Conservation (phyloP, 2,797 vertebrate species). For the Coregonus ussuriensis region DNA sequence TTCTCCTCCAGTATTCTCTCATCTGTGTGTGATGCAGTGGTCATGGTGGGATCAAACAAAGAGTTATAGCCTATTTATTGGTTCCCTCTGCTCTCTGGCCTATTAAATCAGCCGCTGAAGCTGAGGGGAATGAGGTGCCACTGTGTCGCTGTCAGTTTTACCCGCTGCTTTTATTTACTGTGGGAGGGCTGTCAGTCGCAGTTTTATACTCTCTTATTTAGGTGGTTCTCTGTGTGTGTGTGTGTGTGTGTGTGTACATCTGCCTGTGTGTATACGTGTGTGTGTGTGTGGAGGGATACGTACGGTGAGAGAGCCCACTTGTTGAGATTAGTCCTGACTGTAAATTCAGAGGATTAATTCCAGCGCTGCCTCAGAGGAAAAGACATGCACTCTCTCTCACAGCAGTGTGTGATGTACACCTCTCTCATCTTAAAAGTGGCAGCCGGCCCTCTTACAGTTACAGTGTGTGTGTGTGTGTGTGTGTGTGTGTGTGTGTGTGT, state of each 20-base stretch:
- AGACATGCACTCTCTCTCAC: too few relatives aligned
- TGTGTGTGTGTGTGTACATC: neutral
- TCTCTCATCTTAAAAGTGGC: too few relatives aligned
- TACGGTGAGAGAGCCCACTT: too few relatives aligned
- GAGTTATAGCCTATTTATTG: conserved; percentile 11
- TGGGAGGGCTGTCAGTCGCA: neutral
- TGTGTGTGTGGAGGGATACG: neutral
- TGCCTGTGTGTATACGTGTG: neutral
- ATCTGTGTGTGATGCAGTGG: neutral
- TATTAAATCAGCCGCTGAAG: conserved; percentile 18
- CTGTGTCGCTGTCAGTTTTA: neutral
- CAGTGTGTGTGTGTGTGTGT: neutral
- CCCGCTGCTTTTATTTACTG: conserved; percentile 8
- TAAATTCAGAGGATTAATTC: too few relatives aligned
- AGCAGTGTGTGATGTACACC: too few relatives aligned
- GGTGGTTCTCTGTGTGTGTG: neutral
- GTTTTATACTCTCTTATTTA: neutral
- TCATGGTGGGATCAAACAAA: neutral
- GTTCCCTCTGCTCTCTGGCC: neutral
- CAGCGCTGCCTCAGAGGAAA: too few relatives aligned
- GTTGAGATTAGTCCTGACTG: too few relatives aligned
- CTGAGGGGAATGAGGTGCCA: conserved; percentile 4
- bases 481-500: neutral
- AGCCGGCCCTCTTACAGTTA: too few relatives aligned
- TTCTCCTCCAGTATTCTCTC: neutral